These are phyloP conservation scores for Picathartes gymnocephalus DNA, from an alignment of 2,113 vertebrate species.

Conservation along the genomic window DNA sequence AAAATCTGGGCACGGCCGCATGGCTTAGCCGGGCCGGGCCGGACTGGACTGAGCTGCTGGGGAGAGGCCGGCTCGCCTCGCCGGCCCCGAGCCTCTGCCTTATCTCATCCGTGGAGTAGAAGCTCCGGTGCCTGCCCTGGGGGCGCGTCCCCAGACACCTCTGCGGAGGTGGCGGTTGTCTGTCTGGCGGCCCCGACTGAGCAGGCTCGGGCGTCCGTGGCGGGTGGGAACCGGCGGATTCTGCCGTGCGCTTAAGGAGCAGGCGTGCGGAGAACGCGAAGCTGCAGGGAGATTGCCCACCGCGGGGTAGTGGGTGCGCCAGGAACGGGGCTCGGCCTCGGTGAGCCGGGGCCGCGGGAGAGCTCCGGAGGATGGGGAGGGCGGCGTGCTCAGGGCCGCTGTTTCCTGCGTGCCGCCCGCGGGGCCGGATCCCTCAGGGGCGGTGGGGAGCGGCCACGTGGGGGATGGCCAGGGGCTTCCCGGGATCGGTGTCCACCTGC, in stretches of 20 bases:
- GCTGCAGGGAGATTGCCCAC: neutral
- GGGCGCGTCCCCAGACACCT: neutral
- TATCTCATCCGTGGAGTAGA: fast-evolving
- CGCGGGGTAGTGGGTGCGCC: neutral
- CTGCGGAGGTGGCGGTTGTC: too few relatives aligned
- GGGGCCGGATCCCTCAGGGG: neutral
- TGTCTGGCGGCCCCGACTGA: neutral
- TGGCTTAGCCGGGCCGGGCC: neutral
- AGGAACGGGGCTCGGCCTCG: fast-evolving
- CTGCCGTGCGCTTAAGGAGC: too few relatives aligned
- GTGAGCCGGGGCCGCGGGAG: too few relatives aligned
- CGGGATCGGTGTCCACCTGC: neutral
- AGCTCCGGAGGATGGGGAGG: neutral
- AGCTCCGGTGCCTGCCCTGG: too few relatives aligned
- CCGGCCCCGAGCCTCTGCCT: neutral
- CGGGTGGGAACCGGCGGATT: neutral
- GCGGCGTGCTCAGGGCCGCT: neutral
- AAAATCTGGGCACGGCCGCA: neutral
- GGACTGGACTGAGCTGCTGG: neutral
- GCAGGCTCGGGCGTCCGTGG: too few relatives aligned
- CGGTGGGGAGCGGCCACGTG: neutral
- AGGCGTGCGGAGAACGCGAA: too few relatives aligned
- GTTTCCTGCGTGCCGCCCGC: neutral
- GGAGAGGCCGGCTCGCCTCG: neutral
- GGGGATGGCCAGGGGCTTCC: neutral